Conservation (phyloP, 2,113 vertebrate genomes). For the Lathamus discolor region DNA sequence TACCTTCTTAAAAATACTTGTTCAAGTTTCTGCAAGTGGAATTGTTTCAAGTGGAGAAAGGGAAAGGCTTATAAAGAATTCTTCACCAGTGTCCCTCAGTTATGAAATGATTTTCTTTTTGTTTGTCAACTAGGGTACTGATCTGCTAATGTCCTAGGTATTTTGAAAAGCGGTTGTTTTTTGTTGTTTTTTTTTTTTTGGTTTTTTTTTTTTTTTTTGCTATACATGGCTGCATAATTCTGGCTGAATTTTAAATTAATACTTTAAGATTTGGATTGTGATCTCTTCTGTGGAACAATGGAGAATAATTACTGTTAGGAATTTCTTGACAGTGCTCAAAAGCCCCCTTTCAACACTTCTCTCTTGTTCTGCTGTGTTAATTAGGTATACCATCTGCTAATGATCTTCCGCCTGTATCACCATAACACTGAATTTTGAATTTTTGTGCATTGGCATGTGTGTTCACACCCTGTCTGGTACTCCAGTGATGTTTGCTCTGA, state of each 20-base stretch:
- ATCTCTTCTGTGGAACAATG: not conserved
- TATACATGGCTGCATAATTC: not conserved
- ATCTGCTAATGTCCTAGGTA: not conserved
- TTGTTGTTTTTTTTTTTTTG: not conserved
- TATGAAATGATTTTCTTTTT: not conserved
- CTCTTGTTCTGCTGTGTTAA: conserved; percentile 6
- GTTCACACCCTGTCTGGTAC: not conserved
- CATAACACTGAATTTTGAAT: not conserved
- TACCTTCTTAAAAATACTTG: not conserved
- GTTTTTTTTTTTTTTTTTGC: not conserved
- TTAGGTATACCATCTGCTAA: conserved; percentile 27
- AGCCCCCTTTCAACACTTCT: not conserved
- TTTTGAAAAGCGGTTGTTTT: not conserved
- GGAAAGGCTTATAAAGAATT: not conserved
- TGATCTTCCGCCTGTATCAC: not conserved
- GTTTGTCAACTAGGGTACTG: not conserved
- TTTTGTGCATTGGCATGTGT: not conserved
- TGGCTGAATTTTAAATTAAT: not conserved
- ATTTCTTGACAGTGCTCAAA: not conserved
- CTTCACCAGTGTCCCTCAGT: not conserved
- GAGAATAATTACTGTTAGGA: not conserved
- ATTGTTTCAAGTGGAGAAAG: not conserved
- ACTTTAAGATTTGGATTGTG: not conserved
- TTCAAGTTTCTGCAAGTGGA: not conserved
- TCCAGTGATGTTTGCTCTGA: not conserved